phyloP scores from a whole-genome alignment of 2,888 invertebrate genomes.

The Onchidella celtica region DNA sequence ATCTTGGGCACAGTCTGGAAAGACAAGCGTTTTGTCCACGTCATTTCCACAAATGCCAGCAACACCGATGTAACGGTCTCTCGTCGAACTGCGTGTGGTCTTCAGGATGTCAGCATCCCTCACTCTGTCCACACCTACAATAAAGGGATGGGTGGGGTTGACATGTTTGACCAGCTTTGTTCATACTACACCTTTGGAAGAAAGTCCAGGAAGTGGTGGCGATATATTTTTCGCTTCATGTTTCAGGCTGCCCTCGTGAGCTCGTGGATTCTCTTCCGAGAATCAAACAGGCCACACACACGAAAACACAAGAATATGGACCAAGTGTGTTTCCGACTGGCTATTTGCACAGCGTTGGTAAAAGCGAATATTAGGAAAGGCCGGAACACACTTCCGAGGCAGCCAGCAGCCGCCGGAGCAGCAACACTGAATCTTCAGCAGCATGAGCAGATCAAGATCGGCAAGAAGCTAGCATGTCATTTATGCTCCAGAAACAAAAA shows the following conservation, averaged over 20 bases:
- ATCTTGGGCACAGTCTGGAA: conserved; percentile 42
- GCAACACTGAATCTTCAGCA: neutral
- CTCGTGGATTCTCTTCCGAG: neutral
- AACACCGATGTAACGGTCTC: neutral
- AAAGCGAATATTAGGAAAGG: neutral
- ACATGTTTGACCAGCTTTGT: conserved; percentile 12
- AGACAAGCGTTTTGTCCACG: conserved; percentile 40
- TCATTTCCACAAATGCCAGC: conserved; percentile 39
- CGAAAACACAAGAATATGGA: neutral
- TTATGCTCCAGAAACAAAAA: neutral
- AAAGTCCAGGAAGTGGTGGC: conserved; percentile 19
- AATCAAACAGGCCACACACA: neutral
- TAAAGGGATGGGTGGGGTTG: conserved; percentile 7
- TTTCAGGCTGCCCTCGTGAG: conserved; percentile 6
- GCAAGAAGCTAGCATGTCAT: neutral
- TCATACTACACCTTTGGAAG: conserved; percentile 23
- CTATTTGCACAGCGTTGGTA: neutral
- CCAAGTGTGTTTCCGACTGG: neutral
- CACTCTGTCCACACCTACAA: neutral
- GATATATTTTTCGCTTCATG: conserved; percentile 6
- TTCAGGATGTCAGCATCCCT: neutral
- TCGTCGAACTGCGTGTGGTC: neutral
- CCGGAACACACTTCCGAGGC: neutral
- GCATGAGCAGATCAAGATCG: neutral
- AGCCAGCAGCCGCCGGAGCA: neutral